These are phyloP conservation scores for Pocillopora meandrina DNA, from an alignment of 92 coral and sea anemone genomes.

Conservation along the genomic window DNA sequence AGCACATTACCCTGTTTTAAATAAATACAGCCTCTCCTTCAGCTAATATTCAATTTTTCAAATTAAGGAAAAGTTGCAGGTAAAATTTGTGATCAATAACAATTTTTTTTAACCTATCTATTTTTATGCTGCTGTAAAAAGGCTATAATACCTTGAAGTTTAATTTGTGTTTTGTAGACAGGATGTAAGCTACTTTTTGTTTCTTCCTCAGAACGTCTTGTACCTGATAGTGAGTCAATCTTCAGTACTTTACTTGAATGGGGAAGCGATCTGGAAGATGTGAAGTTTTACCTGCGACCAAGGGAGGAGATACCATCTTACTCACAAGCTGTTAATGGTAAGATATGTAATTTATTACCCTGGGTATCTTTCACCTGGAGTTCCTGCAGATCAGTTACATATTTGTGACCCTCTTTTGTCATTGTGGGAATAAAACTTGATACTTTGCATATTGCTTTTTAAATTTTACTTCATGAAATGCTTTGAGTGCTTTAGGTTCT, in stretches of 20 bases:
- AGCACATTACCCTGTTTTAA: neutral
- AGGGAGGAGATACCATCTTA: slow-evolving; percentile 51
- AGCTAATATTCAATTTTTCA: neutral
- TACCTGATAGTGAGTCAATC: slow-evolving; percentile 84
- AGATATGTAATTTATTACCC: neutral
- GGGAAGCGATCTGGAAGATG: slow-evolving; percentile 93
- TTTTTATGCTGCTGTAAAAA: neutral
- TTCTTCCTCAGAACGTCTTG: slow-evolving; percentile 74
- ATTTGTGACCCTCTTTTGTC: no score
- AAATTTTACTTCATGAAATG: no score
- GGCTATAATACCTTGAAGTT: neutral
- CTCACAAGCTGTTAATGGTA: slow-evolving; percentile 26
- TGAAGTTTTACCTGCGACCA: slow-evolving; percentile 73
- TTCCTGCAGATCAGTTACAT: no score
- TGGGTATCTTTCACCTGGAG: no score
- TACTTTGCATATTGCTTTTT: no score
- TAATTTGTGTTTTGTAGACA: no score
- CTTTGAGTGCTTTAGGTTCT: no score
- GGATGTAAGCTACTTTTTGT: neutral
- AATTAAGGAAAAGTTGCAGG: no score
- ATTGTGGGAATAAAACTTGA: no score
- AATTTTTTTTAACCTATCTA: no score
- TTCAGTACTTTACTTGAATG: slow-evolving; percentile 84
- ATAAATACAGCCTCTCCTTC: neutral
- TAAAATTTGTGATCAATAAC: no score